phyloP scores from a whole-genome alignment of 2,797 vertebrate species.

The Lagodon rhomboides region DNA sequence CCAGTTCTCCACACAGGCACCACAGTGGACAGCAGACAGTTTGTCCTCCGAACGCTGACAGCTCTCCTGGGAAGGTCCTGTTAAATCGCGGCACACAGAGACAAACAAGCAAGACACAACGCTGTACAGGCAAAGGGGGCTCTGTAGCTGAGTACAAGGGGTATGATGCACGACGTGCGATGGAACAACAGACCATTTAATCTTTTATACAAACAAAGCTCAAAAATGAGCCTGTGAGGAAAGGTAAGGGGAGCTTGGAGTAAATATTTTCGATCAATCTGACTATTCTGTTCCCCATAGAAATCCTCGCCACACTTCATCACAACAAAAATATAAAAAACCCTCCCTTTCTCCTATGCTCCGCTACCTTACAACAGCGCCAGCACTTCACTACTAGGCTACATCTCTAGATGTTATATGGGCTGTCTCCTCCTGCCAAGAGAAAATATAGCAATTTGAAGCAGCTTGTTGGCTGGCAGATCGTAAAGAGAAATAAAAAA shows the following conservation, averaged over 20 bases:
- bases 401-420: conserved; percentile 73
- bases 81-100: conserved; percentile 57
- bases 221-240: conserved; percentile 30
- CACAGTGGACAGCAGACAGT: conserved; percentile 67
- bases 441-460: conserved; percentile 81
- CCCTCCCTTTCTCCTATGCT: conserved; percentile 34
- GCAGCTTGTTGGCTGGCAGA: conserved; percentile 78
- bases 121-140: conserved; percentile 48
- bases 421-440: conserved; percentile 74
- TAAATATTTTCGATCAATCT: conserved; percentile 37
- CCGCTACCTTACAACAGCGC: conserved; percentile 38
- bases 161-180: conserved; percentile 15
- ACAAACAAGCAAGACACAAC: conserved; percentile 56
- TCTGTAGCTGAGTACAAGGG: conserved; percentile 31
- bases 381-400: conserved; percentile 37
- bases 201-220: conserved; percentile 54
- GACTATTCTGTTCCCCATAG: conserved; percentile 21
- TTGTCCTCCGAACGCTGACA: conserved; percentile 74
- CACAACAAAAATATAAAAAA: conserved; percentile 24
- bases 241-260: conserved; percentile 4
- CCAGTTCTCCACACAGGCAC: conserved; percentile 51
- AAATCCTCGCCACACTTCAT: conserved; percentile 7
- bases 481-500: conserved; percentile 74
- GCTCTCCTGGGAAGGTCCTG: conserved; percentile 66
- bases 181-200: conserved; percentile 49